Base-by-base conservation (phyloP, 2,888 invertebrate genomes). In the Nomada fabriciana region DNA sequence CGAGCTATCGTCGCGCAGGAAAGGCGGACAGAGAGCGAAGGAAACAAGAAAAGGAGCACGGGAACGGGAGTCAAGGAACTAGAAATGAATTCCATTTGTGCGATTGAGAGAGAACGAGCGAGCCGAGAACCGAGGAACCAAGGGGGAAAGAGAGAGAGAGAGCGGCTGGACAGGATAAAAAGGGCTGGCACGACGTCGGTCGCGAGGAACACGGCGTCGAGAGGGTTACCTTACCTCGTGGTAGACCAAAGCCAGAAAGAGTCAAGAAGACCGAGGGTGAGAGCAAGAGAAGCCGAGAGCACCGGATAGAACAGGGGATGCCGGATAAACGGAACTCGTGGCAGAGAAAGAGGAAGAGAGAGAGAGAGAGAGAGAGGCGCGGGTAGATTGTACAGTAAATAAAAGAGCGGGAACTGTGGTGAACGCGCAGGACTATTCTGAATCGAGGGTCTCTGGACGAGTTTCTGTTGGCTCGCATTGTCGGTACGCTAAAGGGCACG, bases 41-140 rank as follows among this genome's bases (percentile, higher is more conserved):
- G 73, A 57, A 57, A 61, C 52, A 77, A 76, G 80, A 76, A 68
- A 81, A 71, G 73, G 81, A 83, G 68, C 57, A 69, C 67, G 82
- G 82, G 76, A 74, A 78, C 82, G 83, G 79, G 90, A 90, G 90
- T 90, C 89, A 89, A 90, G 89, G 90, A 89, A 90, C 89, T 88
- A 87, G 89, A 89, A 90, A 89, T 88, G 87, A 89, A 91, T 90
- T 90, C 88, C 88, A 83, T 83, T 86, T 86, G 87, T 73, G 80
- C 82, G 87, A 88, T 86, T 84, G 90, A 85, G 86, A 86, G 69
- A 75, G 89, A 64, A 75, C 76, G 82, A 80, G 57, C 42, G 82
- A 82, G 52, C 42, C 50, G 60, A 42, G 73, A 72, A 72, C 81
- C 81, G 71, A 2, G 64, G 43, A 25, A n/a, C 23, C 13, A 61